phyloP scores from a whole-genome alignment of 2,797 vertebrate species.

The Manis javanica region DNA sequence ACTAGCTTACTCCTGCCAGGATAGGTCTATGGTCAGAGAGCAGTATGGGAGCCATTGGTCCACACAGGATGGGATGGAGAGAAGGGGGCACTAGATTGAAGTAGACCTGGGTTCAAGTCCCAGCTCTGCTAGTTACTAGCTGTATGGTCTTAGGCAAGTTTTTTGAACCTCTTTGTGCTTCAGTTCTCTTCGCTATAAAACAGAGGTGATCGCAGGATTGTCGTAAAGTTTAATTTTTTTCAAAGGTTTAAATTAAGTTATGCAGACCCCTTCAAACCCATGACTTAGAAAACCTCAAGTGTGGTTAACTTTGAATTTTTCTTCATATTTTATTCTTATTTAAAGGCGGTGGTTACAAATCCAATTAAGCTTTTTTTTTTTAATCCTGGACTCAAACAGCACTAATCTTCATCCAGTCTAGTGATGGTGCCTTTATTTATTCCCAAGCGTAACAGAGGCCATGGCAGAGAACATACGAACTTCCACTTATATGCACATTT shows the following conservation, averaged over 20 bases:
- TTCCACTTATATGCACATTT: neutral
- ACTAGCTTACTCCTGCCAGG: neutral
- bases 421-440: slow-evolving; percentile 28
- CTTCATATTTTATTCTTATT: slow-evolving; percentile 51
- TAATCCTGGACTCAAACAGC: slow-evolving; percentile 17
- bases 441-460: neutral
- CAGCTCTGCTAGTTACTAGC: neutral
- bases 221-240: slow-evolving; percentile 1
- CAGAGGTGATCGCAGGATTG: neutral
- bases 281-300: slow-evolving; percentile 46
- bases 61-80: neutral
- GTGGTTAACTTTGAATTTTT: slow-evolving; percentile 34
- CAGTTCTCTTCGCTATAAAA: neutral
- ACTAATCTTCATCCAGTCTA: neutral
- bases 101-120: slow-evolving; percentile 32
- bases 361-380: neutral
- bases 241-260: slow-evolving; percentile 44
- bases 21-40: neutral
- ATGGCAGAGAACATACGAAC: neutral
- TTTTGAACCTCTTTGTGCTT: neutral
- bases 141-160: neutral
- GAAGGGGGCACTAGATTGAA: neutral
- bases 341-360: neutral
- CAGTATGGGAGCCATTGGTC: neutral
- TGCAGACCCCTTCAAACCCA: neutral